Base-by-base conservation (phyloP, 2,888 invertebrate genomes). In the Hanleya hanleyi region DNA sequence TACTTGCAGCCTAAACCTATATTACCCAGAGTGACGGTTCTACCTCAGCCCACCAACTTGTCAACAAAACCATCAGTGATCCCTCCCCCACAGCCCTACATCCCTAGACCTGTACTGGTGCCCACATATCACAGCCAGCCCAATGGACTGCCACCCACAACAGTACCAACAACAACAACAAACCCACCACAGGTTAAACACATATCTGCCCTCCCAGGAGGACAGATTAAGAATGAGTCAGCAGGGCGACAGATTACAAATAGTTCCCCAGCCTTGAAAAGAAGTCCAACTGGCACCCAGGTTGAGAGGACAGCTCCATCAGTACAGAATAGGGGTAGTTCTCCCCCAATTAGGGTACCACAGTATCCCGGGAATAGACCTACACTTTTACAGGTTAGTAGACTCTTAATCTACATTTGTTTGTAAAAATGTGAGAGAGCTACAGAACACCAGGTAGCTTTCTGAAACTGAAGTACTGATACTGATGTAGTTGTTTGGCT, bases 321-420 rank as follows among this genome's bases (percentile, higher is more conserved):
- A 22, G 9, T 57, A 29, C 57, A 22, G 32, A 32, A 29, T 26
- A 37, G 73, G 33, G 69, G 67, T 9, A 61, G 32, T 22, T 76
- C 87, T 33, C 85, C 83, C 5, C 83, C 86, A 29, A 82, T 88
- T 66, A 77, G 84, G 72, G 84, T 88, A 32, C 88, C 88, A 49
- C 84, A 86, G 71, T 88, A 87, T 75, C 79, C 81, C 35, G 69
- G 78, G 7, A 75, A 75, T 29, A 71, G 51, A 36, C 70, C 67
- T 26, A 64, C 37, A 22, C 38, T 47, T 26, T 18, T 64, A n/a
- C 64, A 64, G 64, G 64, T 64, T 47, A 47, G 47, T 47, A n/a
- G n/a, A n/a, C n/a, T n/a, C n/a, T n/a, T n/a, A n/a, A n/a, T n/a
- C n/a, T n/a, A n/a, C n/a, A n/a, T n/a, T n/a, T n/a, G n/a, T n/a